Conservation (phyloP, 2,113 vertebrate genomes). For the Gobiocypris rarus region DNA sequence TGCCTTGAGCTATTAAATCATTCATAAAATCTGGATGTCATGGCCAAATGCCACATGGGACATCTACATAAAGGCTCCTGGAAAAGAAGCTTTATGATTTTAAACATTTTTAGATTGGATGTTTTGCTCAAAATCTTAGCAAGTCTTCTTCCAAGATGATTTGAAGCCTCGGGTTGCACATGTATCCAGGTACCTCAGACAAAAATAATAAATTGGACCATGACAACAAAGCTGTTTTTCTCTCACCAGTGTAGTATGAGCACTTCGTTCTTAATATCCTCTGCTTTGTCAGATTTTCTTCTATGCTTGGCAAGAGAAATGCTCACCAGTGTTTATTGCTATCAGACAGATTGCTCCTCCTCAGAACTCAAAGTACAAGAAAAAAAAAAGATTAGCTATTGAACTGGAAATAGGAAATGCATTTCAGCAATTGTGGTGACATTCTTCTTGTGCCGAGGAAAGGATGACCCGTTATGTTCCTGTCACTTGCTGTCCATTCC, state of each 20-base stretch:
- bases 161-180: conserved; percentile 43
- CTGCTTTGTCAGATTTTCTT: conserved; percentile 38
- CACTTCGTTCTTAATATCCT: conserved; percentile 35
- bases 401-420: conserved; percentile 43
- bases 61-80: conserved; percentile 65
- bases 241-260: neutral
- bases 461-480: conserved; percentile 41
- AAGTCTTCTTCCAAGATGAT: conserved; percentile 42
- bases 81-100: conserved; percentile 38
- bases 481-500: conserved; percentile 51
- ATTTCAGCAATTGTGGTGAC: conserved; percentile 39
- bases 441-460: conserved; percentile 36
- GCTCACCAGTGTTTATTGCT: conserved; percentile 34
- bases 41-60: conserved; percentile 64
- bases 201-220: conserved; percentile 60
- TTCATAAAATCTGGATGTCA: conserved; percentile 67
- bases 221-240: conserved; percentile 34
- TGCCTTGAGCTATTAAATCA: conserved; percentile 68
- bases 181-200: conserved; percentile 32
- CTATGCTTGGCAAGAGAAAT: conserved; percentile 31
- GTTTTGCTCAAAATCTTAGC: conserved; percentile 56
- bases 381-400: conserved; percentile 30
- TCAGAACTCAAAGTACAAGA: conserved; percentile 15
- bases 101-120: conserved; percentile 57
- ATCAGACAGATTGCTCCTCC: conserved; percentile 25